Evolutionary conservation across 2,888 invertebrate genomes (phyloP).

Genomic region (Nysson spinosus): DNA sequence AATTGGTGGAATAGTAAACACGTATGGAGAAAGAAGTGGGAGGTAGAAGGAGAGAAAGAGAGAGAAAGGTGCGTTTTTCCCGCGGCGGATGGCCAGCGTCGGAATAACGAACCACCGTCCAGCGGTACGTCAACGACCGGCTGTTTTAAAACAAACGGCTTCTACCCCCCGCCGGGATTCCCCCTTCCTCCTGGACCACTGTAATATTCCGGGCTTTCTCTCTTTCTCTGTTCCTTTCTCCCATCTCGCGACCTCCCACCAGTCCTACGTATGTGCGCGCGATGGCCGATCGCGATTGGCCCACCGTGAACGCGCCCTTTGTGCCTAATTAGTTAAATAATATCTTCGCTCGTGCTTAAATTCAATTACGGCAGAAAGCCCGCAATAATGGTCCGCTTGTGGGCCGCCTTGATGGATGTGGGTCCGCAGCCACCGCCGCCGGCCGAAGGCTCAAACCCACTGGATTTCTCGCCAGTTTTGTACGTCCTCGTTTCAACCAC

Average conservation of each 20-base stretch:
- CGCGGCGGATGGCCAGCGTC: slow-evolving; percentile 57
- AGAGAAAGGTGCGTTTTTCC: slow-evolving; percentile 53
- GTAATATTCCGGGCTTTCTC: slow-evolving; percentile 3
- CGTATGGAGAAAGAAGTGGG: slow-evolving; percentile 7
- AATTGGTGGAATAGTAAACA: not conserved
- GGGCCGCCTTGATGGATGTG: slow-evolving; percentile 74
- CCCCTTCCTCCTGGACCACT: slow-evolving; percentile 2
- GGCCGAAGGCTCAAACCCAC: slow-evolving; percentile 46
- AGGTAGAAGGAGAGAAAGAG: slow-evolving; percentile 18
- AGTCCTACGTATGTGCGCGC: slow-evolving; percentile 31
- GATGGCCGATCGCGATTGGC: slow-evolving; percentile 64
- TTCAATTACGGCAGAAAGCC: slow-evolving; percentile 73
- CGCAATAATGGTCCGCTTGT: slow-evolving; percentile 75
- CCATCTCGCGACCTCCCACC: slow-evolving; percentile 28
- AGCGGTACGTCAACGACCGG: slow-evolving; percentile 59
- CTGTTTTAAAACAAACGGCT: slow-evolving; percentile 65
- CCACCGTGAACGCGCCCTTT: slow-evolving; percentile 73
- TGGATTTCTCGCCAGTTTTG: slow-evolving; percentile 49
- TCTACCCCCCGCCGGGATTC: slow-evolving; percentile 42
- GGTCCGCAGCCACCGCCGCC: slow-evolving; percentile 48
- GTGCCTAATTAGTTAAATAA: slow-evolving; percentile 77
- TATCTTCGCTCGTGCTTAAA: slow-evolving; percentile 76
- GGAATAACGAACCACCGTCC: slow-evolving; percentile 64
- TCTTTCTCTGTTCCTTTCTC: slow-evolving; percentile 10
- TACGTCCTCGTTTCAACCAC: slow-evolving; percentile 1